These are phyloP conservation scores for Sarcophaga peregrina DNA, from an alignment of 1,140 invertebrate species.

Conservation along the genomic window DNA sequence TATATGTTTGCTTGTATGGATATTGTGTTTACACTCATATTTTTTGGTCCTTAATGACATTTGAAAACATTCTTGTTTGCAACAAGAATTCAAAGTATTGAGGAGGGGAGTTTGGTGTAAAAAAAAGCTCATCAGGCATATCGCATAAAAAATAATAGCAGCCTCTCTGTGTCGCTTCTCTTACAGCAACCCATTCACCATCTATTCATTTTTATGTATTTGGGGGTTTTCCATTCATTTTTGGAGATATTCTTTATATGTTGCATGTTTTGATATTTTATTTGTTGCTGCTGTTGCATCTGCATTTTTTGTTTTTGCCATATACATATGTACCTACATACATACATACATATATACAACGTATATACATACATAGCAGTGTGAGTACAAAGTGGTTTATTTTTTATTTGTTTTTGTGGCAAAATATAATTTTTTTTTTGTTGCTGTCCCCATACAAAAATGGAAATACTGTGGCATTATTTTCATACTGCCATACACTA, in stretches of 20 bases:
- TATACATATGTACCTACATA: too few relatives aligned
- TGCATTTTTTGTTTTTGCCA: too few relatives aligned
- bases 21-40: conserved; percentile 3
- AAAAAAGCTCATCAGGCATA: background rate
- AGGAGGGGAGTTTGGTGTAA: too few relatives aligned
- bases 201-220: background rate
- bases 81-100: background rate
- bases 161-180: background rate
- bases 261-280: too few relatives aligned
- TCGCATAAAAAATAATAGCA: background rate
- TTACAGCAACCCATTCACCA: background rate
- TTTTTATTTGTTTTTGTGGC: background rate
- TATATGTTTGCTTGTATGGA: background rate
- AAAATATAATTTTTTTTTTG: background rate
- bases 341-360: background rate
- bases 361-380: background rate
- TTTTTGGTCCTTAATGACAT: conserved; percentile 5
- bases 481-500: background rate
- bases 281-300: too few relatives aligned
- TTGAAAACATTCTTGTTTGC: background rate
- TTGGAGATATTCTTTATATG: too few relatives aligned
- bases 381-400: background rate
- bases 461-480: background rate
- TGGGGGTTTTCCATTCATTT: too few relatives aligned
- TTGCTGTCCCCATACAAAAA: background rate